phyloP scores from a whole-genome alignment of 1,140 invertebrate genomes.

The Harpegnathos saltator region DNA sequence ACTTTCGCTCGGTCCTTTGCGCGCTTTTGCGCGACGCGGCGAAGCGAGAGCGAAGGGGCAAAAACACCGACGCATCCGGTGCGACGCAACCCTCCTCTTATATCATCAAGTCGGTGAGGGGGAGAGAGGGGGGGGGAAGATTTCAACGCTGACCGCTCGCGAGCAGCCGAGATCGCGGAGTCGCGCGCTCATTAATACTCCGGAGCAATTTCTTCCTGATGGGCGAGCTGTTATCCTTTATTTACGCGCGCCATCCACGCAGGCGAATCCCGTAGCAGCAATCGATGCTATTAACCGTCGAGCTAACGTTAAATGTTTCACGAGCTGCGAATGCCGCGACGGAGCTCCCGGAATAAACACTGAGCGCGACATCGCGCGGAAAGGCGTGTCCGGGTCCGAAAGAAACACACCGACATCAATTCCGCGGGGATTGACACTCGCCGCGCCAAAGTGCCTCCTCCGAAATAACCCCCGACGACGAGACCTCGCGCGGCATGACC shows the following conservation, averaged over 20 bases:
- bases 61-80: not conserved
- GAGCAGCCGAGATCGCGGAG: not conserved
- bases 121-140: no score
- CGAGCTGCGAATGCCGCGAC: slow-evolving; percentile 2
- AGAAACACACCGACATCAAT: slow-evolving; percentile 50
- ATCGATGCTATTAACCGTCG: slow-evolving; percentile 9
- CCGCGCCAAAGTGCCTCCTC: slow-evolving; percentile 18
- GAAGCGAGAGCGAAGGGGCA: not conserved
- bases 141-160: not conserved
- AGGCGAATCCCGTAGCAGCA: not conserved
- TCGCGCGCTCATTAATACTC: not conserved
- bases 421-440: slow-evolving; percentile 18
- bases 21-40: not conserved
- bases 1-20: not conserved
- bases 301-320: slow-evolving; percentile 50
- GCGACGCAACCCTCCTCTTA: not conserved
- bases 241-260: not conserved
- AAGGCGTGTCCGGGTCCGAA: slow-evolving; percentile 23
- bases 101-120: not conserved
- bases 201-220: not conserved
- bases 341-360: slow-evolving; percentile 41
- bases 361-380: slow-evolving; percentile 12
- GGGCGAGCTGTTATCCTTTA: not conserved
- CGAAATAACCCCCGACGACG: slow-evolving; percentile 20
- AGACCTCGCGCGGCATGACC: not conserved